A percentile compares a stretch with the other conserved stretches of the same genome.
phyloP scores from a whole-genome alignment of 2,888 invertebrate species.

The Cordylochernes scorpioides region DNA sequence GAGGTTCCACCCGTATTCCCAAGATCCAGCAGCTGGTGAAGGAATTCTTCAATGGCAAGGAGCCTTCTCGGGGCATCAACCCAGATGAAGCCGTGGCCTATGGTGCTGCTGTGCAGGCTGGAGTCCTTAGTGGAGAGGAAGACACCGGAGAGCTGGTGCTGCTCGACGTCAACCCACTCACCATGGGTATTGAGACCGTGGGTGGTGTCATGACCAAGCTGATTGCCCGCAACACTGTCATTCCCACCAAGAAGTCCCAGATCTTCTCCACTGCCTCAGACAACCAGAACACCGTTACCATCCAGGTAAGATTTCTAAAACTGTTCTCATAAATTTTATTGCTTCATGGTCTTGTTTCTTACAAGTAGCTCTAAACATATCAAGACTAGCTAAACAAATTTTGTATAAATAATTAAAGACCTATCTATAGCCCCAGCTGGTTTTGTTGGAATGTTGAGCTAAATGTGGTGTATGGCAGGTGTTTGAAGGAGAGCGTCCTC shows the following conservation, averaged over 20 bases:
- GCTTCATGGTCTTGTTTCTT: too few species aligned
- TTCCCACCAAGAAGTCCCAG: constrained; percentile 96
- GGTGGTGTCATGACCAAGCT: constrained; percentile 99
- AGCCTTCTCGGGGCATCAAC: constrained; percentile 89
- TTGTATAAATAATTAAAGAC: too few species aligned
- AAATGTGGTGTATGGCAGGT: too few species aligned
- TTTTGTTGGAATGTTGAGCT: too few species aligned
- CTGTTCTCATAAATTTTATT: too few species aligned
- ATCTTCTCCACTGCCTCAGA: constrained; percentile 98
- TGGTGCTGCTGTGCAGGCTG: constrained; percentile 94
- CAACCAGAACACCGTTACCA: constrained; percentile 95
- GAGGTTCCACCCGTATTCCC: constrained; percentile 95
- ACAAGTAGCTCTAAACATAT: too few species aligned
- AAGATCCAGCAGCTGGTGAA: constrained; percentile 44
- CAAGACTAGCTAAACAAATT: too few species aligned
- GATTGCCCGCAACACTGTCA: constrained; percentile 88
- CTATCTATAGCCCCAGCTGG: too few species aligned
- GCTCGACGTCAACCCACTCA: constrained; percentile 90
- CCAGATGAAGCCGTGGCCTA: constrained; percentile 98
- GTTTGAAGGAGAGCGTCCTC: constrained; percentile 94
- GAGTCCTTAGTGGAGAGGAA: constrained; percentile 87
- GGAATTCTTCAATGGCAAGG: constrained; percentile 79
- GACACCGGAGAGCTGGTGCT: constrained; percentile 80
- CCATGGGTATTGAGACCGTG: constrained; percentile 97
- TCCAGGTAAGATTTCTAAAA: constrained; percentile 32